Conservation (phyloP, 64 coral and sea anemone species). For the Porites lutea region DNA sequence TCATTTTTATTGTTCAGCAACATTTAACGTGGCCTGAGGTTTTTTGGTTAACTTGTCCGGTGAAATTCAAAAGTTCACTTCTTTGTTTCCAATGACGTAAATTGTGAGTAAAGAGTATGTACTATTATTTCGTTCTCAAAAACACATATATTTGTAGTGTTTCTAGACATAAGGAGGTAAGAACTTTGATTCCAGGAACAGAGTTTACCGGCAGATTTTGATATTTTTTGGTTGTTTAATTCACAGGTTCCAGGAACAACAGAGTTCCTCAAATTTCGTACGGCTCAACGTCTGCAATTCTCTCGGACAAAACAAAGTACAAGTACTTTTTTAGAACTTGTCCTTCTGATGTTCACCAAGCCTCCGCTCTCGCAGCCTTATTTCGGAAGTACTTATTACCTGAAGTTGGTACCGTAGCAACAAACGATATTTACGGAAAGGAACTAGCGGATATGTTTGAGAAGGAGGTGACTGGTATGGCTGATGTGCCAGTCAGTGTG, state of each 20-base stretch:
- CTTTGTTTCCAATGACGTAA: too few species aligned
- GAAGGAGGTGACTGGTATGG: slow-evolving; percentile 71
- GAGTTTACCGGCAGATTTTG: neutral
- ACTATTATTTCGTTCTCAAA: too few species aligned
- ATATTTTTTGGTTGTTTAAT: neutral
- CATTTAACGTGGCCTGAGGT: too few species aligned
- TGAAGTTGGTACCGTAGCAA: slow-evolving; percentile 85
- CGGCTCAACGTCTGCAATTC: slow-evolving; percentile 80
- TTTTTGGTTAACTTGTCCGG: too few species aligned
- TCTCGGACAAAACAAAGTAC: slow-evolving; percentile 93
- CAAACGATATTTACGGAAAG: slow-evolving; percentile 80
- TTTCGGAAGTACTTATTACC: slow-evolving; percentile 85
- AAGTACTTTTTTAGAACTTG: slow-evolving; percentile 92
- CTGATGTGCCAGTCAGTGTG: slow-evolving; percentile 90
- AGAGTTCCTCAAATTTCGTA: slow-evolving; percentile 91
- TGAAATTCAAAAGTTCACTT: too few species aligned
- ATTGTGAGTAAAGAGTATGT: too few species aligned
- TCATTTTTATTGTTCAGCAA: too few species aligned
- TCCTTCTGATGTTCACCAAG: slow-evolving; percentile 90
- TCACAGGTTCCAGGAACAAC: slow-evolving; percentile 59
- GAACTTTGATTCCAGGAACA: too few species aligned
- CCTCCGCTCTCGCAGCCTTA: slow-evolving; percentile 72
- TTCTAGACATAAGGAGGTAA: too few species aligned
- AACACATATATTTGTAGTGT: too few species aligned
- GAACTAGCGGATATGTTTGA: slow-evolving; percentile 85